Conservation (phyloP, 2,797 vertebrate species). For the Picus viridis region DNA sequence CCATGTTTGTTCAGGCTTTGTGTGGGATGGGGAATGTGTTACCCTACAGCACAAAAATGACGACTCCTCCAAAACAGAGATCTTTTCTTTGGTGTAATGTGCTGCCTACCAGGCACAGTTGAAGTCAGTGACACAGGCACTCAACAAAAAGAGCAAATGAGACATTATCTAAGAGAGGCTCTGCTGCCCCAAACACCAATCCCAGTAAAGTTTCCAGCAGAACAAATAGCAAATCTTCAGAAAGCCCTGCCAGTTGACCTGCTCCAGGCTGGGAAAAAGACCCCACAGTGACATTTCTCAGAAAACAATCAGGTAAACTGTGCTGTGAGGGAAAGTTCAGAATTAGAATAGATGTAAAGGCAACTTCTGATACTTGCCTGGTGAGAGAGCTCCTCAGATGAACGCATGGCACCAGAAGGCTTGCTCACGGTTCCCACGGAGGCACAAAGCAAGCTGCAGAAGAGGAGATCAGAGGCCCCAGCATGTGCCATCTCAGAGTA, state of each 20-base stretch:
- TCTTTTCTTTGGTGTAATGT: slow-evolving; percentile 16
- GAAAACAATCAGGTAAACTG: not conserved
- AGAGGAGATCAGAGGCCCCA: not conserved
- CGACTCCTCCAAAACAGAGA: slow-evolving; percentile 44
- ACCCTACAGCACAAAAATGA: slow-evolving; percentile 33
- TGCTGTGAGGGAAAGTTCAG: not conserved
- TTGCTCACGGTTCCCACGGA: not conserved
- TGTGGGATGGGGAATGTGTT: slow-evolving; percentile 51
- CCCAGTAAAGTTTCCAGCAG: not conserved
- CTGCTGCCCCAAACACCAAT: not conserved
- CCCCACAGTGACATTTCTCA: not conserved
- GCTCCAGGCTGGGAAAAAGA: slow-evolving; percentile 10
- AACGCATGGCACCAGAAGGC: not conserved
- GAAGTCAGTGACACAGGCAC: slow-evolving; percentile 6
- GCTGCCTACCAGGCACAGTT: not conserved
- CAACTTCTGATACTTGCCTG: not conserved
- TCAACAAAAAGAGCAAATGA: slow-evolving; percentile 28
- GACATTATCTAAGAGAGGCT: slow-evolving; percentile 1
- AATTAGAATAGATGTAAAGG: not conserved
- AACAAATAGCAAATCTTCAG: not conserved
- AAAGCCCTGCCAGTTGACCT: not conserved
- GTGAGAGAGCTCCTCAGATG: not conserved
- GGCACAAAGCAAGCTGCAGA: not conserved
- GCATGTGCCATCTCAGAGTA: accelerated
- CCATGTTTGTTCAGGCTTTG: slow-evolving; percentile 58